Percentiles rank a stretch among this genome's conserved stretches.
These are phyloP conservation scores for Tiliacea citrago DNA, from an alignment of 2,888 invertebrate species.

Conservation along the genomic window DNA sequence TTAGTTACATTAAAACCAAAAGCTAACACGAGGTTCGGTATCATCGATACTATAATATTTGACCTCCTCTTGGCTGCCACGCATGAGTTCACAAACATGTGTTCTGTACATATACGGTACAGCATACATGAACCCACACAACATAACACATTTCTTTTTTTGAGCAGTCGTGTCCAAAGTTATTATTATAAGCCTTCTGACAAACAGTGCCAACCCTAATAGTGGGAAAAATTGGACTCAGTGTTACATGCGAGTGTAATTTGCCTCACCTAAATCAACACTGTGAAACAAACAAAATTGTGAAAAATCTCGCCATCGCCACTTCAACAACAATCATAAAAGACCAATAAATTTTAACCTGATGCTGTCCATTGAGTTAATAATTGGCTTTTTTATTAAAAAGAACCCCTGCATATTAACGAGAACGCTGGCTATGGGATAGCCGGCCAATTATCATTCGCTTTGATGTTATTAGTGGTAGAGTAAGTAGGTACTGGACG, in stretches of 20 bases:
- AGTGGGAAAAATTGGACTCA: too few species aligned
- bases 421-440: background rate
- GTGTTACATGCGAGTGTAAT: too few species aligned
- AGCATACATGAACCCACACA: background rate
- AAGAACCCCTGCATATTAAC: constrained; percentile 4
- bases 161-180: background rate
- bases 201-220: too few species aligned
- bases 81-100: too few species aligned
- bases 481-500: background rate
- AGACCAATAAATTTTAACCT: background rate
- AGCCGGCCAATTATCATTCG: background rate
- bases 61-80: background rate
- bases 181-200: background rate
- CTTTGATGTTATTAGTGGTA: background rate
- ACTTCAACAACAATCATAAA: constrained; percentile 7
- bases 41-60: background rate
- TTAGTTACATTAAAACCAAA: too few species aligned
- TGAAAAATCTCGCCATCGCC: background rate
- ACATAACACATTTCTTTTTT: background rate
- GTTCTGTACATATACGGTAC: background rate
- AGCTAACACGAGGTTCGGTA: too few species aligned
- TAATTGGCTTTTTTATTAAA: constrained; percentile 14
- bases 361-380: constrained; percentile 6
- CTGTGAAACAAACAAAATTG: too few species aligned
- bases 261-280: too few species aligned